Evolutionary conservation across 2,888 invertebrate species (phyloP), one percentile per base, ranked within the genome.

Genomic region (Serrognathus titanus): DNA sequence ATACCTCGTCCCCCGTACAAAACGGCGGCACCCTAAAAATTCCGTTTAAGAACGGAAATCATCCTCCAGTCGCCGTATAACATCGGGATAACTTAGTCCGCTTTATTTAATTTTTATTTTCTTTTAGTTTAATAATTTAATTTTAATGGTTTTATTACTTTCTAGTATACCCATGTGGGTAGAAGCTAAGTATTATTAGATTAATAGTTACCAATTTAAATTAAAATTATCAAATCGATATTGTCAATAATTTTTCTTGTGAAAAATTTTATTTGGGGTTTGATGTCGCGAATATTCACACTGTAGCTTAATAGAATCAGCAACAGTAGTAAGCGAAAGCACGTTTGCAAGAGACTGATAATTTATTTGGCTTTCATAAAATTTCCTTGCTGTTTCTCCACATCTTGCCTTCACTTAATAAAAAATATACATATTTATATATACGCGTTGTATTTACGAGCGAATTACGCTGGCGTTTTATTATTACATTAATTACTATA

Each of bases 1-100:
- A 73, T 47, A 54, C 10, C 9, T 47, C n/a, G 39, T 45, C 43
- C n/a, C 20, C 43, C 13, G 9, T 45, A 24, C 53, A 46, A n/a
- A 57, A 53, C 35, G 57, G 53, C 11, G 12, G 16, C 38, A 35
- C 49, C 7, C 24, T 31, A 5, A 57, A 48, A 40, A 53, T 57
- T 31, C 24, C 24, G 24, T 46, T 53, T 13, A 57, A 57, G 39
- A 53, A 46, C 36, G 47, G 49, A 8, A 46, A 39, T 12, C 39
- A 46, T 1, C 39, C 11, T 5, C 50, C 57, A 2, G 50, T 57
- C 9, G 46, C 57, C 31, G 57, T 57, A 53, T 57, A 53, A 49
- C 43, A 3, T 20, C 20, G 43, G 43, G n/a, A 43, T 20, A 43
- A 11, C 8, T 43, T 43, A 43, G 43, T 43, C 43, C 43, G 12